Conservation (phyloP, 2,888 invertebrate genomes). For the Anthophora plumipes region DNA sequence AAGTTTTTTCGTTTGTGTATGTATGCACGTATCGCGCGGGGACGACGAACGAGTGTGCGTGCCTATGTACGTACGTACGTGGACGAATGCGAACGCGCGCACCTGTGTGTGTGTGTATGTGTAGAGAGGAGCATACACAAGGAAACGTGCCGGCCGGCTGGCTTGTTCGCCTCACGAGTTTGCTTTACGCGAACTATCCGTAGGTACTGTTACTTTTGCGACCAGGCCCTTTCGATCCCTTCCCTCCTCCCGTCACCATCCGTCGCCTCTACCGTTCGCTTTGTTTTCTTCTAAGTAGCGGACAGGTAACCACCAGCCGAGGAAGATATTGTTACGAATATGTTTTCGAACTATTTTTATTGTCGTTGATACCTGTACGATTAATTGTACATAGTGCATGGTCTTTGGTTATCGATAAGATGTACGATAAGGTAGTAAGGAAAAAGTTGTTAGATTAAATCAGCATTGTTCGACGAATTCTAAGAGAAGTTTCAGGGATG, state of each 20-base stretch:
- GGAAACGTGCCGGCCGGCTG: slow-evolving; percentile 30
- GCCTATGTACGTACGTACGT: too few species aligned
- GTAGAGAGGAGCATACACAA: slow-evolving; percentile 31
- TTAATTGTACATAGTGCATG: too few species aligned
- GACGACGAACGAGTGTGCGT: neutral
- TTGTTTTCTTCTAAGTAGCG: slow-evolving; percentile 35
- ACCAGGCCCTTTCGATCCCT: slow-evolving; percentile 79
- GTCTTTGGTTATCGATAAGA: too few species aligned
- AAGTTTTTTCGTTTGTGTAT: slow-evolving; percentile 30
- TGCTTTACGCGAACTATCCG: slow-evolving; percentile 81
- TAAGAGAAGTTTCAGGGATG: slow-evolving; percentile 12
- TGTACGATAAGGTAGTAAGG: too few species aligned
- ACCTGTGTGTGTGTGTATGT: slow-evolving; percentile 29
- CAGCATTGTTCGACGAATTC: neutral
- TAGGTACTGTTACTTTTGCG: slow-evolving; percentile 83
- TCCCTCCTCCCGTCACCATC: slow-evolving; percentile 23
- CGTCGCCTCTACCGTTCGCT: neutral
- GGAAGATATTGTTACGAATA: neutral
- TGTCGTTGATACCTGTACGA: too few species aligned
- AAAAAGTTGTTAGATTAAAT: too few species aligned
- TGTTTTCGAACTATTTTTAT: too few species aligned
- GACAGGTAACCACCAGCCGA: slow-evolving; percentile 21
- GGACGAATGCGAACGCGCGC: too few species aligned
- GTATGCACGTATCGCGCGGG: neutral
- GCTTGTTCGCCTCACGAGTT: slow-evolving; percentile 67